phyloP scores from a whole-genome alignment of 2,113 vertebrate species.

The Festucalex cinctus region DNA sequence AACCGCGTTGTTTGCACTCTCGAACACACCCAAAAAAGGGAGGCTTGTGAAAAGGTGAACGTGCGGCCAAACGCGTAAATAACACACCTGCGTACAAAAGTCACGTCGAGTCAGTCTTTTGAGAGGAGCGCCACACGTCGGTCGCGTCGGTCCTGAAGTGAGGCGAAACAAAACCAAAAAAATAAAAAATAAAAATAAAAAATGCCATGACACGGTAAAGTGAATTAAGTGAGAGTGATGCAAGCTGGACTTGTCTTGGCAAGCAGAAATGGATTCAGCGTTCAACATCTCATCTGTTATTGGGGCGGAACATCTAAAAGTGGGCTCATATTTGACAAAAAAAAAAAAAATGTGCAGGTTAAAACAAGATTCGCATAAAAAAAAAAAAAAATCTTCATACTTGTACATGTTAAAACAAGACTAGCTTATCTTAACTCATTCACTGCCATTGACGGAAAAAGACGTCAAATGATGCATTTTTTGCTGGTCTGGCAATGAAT shows the following conservation, averaged over 20 bases:
- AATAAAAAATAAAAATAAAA: too few relatives aligned
- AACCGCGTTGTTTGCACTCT: background rate
- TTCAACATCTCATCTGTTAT: background rate
- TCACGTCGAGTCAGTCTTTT: background rate
- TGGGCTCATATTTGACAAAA: background rate
- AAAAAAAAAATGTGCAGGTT: too few relatives aligned
- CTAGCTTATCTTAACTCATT: too few relatives aligned
- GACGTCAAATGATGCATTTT: too few relatives aligned
- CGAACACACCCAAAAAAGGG: slow-evolving; percentile 17
- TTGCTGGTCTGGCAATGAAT: too few relatives aligned
- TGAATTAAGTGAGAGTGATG: background rate
- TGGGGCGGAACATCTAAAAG: background rate
- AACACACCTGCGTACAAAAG: background rate
- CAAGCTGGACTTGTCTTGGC: background rate
- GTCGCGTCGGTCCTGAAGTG: background rate
- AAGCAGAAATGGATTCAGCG: background rate
- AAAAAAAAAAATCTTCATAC: too few relatives aligned
- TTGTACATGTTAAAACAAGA: too few relatives aligned
- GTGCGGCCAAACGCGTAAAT: background rate
- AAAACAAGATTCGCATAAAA: too few relatives aligned
- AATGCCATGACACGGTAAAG: background rate
- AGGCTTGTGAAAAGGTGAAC: background rate
- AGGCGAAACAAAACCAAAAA: too few relatives aligned
- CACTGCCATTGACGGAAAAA: too few relatives aligned
- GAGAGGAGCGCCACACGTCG: background rate